A percentile compares a stretch with the other conserved stretches of the same genome.
phyloP scores from a whole-genome alignment of 2,797 vertebrate species.

The Argyrosomus regius region DNA sequence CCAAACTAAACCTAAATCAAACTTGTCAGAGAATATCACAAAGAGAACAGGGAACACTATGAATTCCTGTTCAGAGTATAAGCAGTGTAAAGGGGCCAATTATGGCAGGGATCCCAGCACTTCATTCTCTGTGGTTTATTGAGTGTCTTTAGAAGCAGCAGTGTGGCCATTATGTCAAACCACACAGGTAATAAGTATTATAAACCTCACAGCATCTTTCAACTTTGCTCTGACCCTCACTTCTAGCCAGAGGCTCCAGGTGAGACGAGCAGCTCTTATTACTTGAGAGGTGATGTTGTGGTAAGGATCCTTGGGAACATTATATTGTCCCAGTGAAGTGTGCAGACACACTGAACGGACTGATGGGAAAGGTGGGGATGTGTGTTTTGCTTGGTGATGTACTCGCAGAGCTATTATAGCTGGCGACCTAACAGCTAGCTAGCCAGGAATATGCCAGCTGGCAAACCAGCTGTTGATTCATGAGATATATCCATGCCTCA shows the following conservation, averaged over 20 bases:
- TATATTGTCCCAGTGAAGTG: no score
- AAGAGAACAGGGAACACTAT: slow-evolving; percentile 7
- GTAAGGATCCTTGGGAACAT: background rate
- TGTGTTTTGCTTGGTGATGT: no score
- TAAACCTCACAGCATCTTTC: no score
- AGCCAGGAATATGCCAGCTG: no score
- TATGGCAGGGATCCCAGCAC: background rate
- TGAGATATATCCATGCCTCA: no score
- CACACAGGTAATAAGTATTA: background rate
- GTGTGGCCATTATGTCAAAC: slow-evolving; percentile 29
- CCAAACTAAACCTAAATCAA: slow-evolving; percentile 2
- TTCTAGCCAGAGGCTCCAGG: slow-evolving; percentile 1
- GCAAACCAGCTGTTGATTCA: no score
- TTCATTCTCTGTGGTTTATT: background rate
- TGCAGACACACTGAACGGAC: no score
- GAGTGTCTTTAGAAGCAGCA: slow-evolving; percentile 18
- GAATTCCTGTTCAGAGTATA: slow-evolving; percentile 4
- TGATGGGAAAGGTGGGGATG: no score
- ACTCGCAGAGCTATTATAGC: no score
- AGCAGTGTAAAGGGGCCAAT: slow-evolving; percentile 1
- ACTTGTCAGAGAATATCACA: slow-evolving; percentile 1
- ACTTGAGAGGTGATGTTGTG: background rate
- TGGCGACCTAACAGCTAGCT: no score
- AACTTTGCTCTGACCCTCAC: background rate
- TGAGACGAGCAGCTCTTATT: slow-evolving; percentile 8